Evolutionary conservation across 2,797 vertebrate species (phyloP).

Genomic region (Ptychobarbus kaznakovi): DNA sequence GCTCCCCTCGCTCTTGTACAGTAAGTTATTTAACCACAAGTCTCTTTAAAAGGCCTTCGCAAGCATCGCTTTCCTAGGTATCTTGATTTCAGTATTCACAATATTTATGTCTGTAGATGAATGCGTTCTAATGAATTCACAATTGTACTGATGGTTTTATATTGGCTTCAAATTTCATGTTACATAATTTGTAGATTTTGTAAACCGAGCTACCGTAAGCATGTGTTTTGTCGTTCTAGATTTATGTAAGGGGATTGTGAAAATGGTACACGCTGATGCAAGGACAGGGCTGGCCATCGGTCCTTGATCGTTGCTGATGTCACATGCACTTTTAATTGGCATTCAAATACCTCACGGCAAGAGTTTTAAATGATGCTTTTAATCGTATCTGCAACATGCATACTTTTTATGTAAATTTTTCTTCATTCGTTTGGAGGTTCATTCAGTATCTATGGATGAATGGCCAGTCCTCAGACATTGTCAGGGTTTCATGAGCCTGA

Average conservation of each 20-base stretch:
- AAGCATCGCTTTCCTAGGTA: conserved; percentile 64
- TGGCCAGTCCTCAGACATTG: conserved; percentile 38
- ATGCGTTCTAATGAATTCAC: conserved; percentile 62
- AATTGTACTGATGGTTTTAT: conserved; percentile 63
- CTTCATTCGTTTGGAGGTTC: conserved; percentile 7
- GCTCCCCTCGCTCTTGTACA: conserved; percentile 74
- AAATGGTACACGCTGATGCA: conserved; percentile 50
- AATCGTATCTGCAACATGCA: conserved; percentile 30
- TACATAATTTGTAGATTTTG: conserved; percentile 62
- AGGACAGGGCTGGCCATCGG: conserved; percentile 50
- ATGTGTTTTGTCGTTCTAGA: conserved; percentile 42
- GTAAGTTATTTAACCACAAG: conserved; percentile 78
- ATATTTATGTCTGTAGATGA: conserved; percentile 66
- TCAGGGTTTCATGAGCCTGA: conserved; percentile 27
- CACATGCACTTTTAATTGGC: conserved; percentile 60
- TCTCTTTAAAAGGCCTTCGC: conserved; percentile 68
- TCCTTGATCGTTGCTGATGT: conserved; percentile 54
- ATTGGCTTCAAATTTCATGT: conserved; percentile 57
- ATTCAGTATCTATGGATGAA: conserved; percentile 23
- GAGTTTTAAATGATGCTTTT: conserved; percentile 43
- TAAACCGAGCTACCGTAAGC: conserved; percentile 54
- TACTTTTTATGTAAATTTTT: conserved; percentile 9
- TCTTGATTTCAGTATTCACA: conserved; percentile 67
- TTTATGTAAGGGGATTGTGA: conserved; percentile 35
- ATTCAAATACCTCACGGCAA: conserved; percentile 42